Percentiles rank a stretch among this genome's conserved stretches.
Conservation (phyloP, 2,797 vertebrate genomes). For the Apogon hyalosoma region DNA sequence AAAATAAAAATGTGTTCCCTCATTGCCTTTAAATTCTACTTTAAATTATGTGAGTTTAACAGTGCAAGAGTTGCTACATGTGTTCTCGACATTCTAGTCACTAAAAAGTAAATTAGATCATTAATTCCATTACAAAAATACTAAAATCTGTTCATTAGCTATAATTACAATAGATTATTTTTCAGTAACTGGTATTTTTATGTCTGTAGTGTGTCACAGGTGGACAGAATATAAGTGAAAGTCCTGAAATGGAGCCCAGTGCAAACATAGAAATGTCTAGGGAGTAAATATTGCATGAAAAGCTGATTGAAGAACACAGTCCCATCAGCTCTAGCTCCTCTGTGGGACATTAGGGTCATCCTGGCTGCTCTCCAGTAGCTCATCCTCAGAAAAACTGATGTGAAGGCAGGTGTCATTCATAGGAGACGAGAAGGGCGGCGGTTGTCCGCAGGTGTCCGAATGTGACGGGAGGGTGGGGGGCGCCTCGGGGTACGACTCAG, state of each 20-base stretch:
- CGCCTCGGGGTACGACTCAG: conserved; percentile 21
- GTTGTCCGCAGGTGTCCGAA: conserved; percentile 54
- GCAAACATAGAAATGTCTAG: conserved; percentile 51
- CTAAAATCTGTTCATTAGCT: conserved; percentile 70
- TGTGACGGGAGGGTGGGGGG: conserved; percentile 23
- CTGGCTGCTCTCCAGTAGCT: conserved; percentile 79
- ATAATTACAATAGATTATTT: conserved; percentile 56
- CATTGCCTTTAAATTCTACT: conserved; percentile 46
- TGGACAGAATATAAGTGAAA: conserved; percentile 43
- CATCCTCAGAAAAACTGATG: conserved; percentile 92
- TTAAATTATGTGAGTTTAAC: conserved; percentile 55
- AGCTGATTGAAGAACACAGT: conserved; percentile 42
- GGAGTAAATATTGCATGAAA: conserved; percentile 56
- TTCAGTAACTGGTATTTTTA: conserved; percentile 39
- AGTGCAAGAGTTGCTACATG: conserved; percentile 75
- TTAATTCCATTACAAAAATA: conserved; percentile 80
- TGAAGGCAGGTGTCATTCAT: conserved; percentile 88
- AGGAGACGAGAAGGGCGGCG: conserved; percentile 73
- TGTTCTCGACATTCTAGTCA: conserved; percentile 67
- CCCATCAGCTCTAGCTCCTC: conserved; percentile 58
- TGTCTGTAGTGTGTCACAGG: conserved; percentile 48
- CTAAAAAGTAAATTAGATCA: conserved; percentile 66
- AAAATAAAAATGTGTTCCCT: conserved; percentile 73
- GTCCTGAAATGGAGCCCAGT: conserved; percentile 58
- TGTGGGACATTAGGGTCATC: conserved; percentile 70